Evolutionary conservation across 1,140 invertebrate species (phyloP), one percentile per base, ranked within the genome.

Genomic region (Plodia interpunctella): DNA sequence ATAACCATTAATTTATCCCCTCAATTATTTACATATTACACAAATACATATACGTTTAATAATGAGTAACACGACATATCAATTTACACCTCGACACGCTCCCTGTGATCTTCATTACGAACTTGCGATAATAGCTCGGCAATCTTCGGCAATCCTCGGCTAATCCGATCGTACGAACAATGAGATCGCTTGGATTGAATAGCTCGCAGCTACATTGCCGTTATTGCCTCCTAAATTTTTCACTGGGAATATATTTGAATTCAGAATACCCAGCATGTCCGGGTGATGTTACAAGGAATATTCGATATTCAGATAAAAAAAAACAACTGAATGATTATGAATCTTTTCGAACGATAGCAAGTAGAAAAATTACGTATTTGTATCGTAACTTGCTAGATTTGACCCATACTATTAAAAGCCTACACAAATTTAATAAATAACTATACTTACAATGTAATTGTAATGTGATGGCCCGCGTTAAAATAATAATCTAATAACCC

Each of bases 171-270:
- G 74, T 65, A 70, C 70, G 65, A 69, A 83, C 82, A 83, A 84
- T 83, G 76, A 80, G 83, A 80, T 76, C 65, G 64, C 73, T 80
- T 78, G 74, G 73, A 80, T 76, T 62, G 64, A 75, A 82, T 78
- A 76, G 73, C 76, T 78, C 57, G 65, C 65, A 71, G 76, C 72
- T 55, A 77, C 80, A 78, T 74, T 72, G 74, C 65, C 81, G 75
- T 83, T 87, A 87, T 87, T 87, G 79, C 80, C 83, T 76, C n/a
- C 80, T 87, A 87, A 85, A 85, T 87, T 80, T 87, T 83, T 72
- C 81, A 83, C 66, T 72, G 62, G 64, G 62, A 70, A 76, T 74
- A 71, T 70, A 66, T 69, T 44, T 44, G 66, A 55, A 62, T 60
- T 63, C 51, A 63, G 55, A 49, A 63, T 55, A 73, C 63, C n/a